Conservation (phyloP, 2,113 vertebrate species). For the Lonchura striata region DNA sequence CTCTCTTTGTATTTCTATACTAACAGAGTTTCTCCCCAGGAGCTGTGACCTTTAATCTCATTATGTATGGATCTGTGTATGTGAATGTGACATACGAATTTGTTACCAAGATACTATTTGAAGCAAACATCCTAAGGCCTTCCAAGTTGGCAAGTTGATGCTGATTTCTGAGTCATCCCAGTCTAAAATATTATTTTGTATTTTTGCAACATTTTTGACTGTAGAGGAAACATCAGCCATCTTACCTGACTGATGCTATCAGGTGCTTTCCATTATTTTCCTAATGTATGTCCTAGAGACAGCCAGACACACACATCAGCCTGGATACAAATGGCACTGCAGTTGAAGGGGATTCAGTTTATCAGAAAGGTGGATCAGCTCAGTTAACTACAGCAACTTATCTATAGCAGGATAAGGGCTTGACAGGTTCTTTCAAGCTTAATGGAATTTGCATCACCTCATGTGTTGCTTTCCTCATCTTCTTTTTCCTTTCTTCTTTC, state of each 20-base stretch:
- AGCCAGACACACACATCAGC: neutral
- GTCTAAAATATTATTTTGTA: conserved; percentile 16
- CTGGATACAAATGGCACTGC: neutral
- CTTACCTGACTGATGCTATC: conserved; percentile 22
- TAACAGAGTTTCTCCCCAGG: neutral
- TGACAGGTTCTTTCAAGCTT: conserved; percentile 31
- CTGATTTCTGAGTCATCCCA: conserved; percentile 49
- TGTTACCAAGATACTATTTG: conserved; percentile 47
- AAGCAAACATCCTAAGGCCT: conserved; percentile 43
- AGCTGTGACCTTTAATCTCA: conserved; percentile 27
- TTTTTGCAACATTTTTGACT: conserved; percentile 7
- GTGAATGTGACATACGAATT: neutral
- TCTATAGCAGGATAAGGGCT: neutral
- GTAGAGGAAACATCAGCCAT: neutral
- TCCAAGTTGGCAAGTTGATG: conserved; percentile 25
- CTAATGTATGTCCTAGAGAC: neutral
- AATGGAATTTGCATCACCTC: neutral
- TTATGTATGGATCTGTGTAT: conserved; percentile 14
- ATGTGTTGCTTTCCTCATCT: neutral
- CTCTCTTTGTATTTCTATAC: neutral
- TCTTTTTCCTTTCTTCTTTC: neutral
- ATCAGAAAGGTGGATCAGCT: neutral
- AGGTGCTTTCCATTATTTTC: neutral
- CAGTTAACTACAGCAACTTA: neutral
- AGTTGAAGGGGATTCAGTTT: neutral